Conservation (phyloP, 2,113 vertebrate genomes). For the Megalops atlanticus region DNA sequence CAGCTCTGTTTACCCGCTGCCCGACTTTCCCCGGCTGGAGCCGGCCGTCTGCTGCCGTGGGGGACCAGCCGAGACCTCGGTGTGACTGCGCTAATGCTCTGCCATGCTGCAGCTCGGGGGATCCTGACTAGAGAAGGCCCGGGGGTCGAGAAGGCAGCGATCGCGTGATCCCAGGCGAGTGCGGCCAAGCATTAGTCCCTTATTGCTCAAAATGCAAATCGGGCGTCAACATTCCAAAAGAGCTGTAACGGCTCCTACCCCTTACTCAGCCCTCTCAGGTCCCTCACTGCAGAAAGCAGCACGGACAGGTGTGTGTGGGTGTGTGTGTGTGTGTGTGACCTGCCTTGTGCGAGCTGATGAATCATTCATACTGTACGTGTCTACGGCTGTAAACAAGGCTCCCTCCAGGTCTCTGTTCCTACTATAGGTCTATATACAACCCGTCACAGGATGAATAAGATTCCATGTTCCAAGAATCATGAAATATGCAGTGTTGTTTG, state of each 20-base stretch:
- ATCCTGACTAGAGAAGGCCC: constrained; percentile 58
- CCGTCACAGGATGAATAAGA: not conserved
- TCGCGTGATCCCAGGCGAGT: constrained; percentile 60
- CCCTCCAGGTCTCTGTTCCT: not conserved
- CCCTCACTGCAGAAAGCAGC: not conserved
- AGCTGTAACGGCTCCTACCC: not conserved
- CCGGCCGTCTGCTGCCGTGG: constrained; percentile 64
- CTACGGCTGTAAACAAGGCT: not conserved
- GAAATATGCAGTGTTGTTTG: too few relatives aligned
- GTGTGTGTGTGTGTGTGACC: not conserved
- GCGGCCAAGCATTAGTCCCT: constrained; percentile 45
- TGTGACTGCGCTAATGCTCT: constrained; percentile 69
- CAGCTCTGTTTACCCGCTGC: constrained; percentile 67
- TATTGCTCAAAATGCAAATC: not conserved
- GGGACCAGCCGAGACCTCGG: constrained; percentile 61
- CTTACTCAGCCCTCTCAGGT: not conserved
- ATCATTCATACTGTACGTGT: not conserved
- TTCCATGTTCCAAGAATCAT: too few relatives aligned
- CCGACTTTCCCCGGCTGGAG: constrained; percentile 61
- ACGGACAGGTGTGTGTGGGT: not conserved
- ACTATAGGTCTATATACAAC: not conserved
- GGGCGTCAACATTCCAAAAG: not conserved
- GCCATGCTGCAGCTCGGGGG: constrained; percentile 23
- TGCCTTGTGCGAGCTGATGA: not conserved
- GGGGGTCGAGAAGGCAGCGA: constrained; percentile 62